Conservation (phyloP, 2,888 invertebrate species). For the Steinernema carpocapsae region DNA sequence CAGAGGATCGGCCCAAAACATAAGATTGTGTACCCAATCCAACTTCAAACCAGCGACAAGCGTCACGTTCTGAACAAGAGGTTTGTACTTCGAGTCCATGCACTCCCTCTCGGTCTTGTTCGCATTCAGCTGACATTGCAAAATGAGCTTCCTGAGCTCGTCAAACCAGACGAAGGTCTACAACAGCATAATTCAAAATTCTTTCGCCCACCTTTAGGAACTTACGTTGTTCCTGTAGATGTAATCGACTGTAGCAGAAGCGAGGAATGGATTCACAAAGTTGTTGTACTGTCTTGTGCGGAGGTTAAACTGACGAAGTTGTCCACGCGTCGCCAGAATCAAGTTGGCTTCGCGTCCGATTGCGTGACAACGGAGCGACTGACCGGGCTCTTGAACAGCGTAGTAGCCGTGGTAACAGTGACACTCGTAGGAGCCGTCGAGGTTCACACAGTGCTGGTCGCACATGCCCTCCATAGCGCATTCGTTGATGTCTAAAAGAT, state of each 20-base stretch:
- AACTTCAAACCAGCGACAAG: constrained; percentile 91
- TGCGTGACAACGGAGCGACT: constrained; percentile 65
- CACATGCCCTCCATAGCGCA: constrained; percentile 87
- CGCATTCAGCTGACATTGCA: neutral
- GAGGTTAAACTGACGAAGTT: constrained; percentile 28
- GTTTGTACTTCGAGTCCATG: neutral
- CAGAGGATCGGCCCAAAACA: constrained; percentile 74
- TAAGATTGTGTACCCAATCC: constrained; percentile 93
- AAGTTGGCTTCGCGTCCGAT: neutral
- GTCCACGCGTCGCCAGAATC: neutral
- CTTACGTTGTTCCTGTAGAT: neutral
- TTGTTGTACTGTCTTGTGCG: constrained; percentile 37
- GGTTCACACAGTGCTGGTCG: constrained; percentile 88
- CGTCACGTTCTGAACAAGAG: constrained; percentile 72
- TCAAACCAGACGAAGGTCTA: neutral
- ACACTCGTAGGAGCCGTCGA: constrained; percentile 88
- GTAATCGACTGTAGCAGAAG: neutral
- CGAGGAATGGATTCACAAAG: constrained; percentile 29
- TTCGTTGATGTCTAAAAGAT: constrained; percentile 86
- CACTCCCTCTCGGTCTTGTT: neutral
- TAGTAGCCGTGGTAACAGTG: constrained; percentile 84
- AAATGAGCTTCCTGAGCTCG: neutral
- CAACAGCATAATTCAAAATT: neutral
- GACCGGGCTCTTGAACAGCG: neutral
- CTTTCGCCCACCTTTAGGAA: neutral